These are phyloP conservation scores for Laterallus jamaicensis DNA, from an alignment of 2,113 vertebrate genomes.

Conservation along the genomic window DNA sequence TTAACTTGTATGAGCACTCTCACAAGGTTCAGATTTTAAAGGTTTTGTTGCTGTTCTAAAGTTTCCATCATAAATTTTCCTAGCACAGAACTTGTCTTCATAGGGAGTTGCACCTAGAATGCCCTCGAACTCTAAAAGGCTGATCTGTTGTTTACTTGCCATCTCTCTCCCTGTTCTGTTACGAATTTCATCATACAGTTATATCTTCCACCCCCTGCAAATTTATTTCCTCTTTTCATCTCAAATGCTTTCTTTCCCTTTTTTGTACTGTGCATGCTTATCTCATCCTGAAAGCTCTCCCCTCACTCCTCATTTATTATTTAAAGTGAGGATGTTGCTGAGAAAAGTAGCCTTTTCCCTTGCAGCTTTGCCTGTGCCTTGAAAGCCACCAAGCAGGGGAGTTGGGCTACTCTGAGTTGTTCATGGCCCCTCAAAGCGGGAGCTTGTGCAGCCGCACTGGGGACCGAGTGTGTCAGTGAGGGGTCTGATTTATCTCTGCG, in stretches of 20 bases:
- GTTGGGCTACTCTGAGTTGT: not conserved
- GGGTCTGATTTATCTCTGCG: not conserved
- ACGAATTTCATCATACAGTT: not conserved
- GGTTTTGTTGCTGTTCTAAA: not conserved
- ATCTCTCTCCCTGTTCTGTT: not conserved
- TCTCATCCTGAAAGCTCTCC: not conserved
- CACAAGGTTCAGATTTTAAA: not conserved
- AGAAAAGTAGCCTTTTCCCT: not conserved
- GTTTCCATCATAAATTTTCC: not conserved
- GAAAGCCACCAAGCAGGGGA: accelerated
- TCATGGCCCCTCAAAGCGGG: not conserved
- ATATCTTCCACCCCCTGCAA: not conserved
- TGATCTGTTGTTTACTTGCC: not conserved
- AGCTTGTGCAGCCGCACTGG: not conserved
- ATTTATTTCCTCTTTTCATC: not conserved
- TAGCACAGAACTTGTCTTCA: not conserved
- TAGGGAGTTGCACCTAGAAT: not conserved
- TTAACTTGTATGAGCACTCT: not conserved
- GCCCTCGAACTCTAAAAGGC: not conserved
- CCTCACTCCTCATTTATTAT: not conserved
- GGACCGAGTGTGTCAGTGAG: accelerated
- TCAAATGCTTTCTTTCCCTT: not conserved
- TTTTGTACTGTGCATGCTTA: not conserved
- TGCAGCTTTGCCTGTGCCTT: not conserved
- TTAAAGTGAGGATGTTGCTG: not conserved